Conservation (phyloP, 2,888 invertebrate species). For the Frankliniella intonsa region DNA sequence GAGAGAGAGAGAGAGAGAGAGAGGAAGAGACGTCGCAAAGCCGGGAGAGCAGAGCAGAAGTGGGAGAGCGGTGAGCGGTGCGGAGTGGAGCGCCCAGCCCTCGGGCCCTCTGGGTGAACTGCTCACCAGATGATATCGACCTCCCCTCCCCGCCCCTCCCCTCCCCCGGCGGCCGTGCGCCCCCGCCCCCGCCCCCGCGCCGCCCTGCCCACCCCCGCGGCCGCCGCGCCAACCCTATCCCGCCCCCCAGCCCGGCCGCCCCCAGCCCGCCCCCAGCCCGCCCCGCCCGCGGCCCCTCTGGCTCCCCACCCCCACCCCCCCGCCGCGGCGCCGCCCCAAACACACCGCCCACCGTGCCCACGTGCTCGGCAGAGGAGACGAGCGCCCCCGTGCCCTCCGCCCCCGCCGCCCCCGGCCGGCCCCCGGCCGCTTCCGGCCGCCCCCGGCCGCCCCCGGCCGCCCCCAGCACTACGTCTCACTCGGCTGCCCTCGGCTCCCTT, state of each 20-base stretch:
- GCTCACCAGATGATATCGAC: slow-evolving; percentile 20
- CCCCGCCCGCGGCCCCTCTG: not conserved
- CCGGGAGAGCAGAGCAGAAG: not conserved
- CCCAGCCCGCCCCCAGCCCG: no score
- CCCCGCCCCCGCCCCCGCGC: not conserved
- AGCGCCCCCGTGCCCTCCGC: not conserved
- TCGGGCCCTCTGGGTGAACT: not conserved
- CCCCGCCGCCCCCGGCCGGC: not conserved
- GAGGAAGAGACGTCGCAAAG: no score
- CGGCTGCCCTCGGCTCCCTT: not conserved
- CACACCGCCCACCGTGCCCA: not conserved
- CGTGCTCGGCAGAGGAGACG: not conserved
- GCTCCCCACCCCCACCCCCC: not conserved
- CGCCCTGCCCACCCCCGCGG: not conserved
- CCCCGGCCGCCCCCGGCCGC: not conserved
- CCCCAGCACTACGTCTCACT: not conserved
- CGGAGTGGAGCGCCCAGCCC: not conserved
- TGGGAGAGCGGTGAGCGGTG: not conserved
- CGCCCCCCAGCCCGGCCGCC: not conserved
- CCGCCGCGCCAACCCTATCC: not conserved
- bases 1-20: not conserved
- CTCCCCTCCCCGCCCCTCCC: not conserved
- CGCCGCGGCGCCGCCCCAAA: not conserved
- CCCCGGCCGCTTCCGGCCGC: not conserved
- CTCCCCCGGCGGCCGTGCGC: not conserved